Conservation (phyloP, 2,888 invertebrate genomes). For the Drosophila emarginata region DNA sequence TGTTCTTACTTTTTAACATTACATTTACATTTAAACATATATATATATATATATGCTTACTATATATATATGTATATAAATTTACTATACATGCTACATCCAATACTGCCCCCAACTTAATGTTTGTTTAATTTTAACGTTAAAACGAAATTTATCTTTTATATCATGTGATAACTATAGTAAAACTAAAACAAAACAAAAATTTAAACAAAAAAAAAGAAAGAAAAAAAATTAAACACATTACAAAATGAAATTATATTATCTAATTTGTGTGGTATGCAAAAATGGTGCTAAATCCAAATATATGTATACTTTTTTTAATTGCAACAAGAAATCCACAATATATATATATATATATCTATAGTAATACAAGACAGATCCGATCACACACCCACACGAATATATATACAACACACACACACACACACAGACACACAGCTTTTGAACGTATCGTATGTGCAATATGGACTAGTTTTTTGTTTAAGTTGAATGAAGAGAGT, state of each 20-base stretch:
- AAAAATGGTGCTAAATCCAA: slow-evolving; percentile 83
- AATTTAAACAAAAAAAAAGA: too few relatives aligned
- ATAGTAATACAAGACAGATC: slow-evolving; percentile 19
- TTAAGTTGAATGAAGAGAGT: slow-evolving; percentile 44
- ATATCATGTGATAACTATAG: slow-evolving; percentile 78
- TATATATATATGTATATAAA: slow-evolving; percentile 51
- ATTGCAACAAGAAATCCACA: slow-evolving; percentile 31
- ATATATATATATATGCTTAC: not conserved
- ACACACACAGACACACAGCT: slow-evolving; percentile 36
- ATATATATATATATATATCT: not conserved
- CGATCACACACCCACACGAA: not conserved
- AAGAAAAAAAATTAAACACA: slow-evolving; percentile 40
- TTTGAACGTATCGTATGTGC: slow-evolving; percentile 82
- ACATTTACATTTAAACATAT: slow-evolving; percentile 18
- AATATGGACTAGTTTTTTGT: slow-evolving; percentile 82
- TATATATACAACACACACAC: not conserved
- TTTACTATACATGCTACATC: slow-evolving; percentile 67
- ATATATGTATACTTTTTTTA: slow-evolving; percentile 66
- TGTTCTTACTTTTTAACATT: slow-evolving; percentile 73
- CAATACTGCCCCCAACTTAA: slow-evolving; percentile 76
- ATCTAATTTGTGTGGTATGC: slow-evolving; percentile 74
- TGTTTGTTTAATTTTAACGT: slow-evolving; percentile 67
- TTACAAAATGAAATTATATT: slow-evolving; percentile 75
- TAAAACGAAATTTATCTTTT: slow-evolving; percentile 70
- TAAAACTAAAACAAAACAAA: slow-evolving; percentile 59